Conservation (phyloP, 2,113 vertebrate genomes). For the Hystrix brachyura region DNA sequence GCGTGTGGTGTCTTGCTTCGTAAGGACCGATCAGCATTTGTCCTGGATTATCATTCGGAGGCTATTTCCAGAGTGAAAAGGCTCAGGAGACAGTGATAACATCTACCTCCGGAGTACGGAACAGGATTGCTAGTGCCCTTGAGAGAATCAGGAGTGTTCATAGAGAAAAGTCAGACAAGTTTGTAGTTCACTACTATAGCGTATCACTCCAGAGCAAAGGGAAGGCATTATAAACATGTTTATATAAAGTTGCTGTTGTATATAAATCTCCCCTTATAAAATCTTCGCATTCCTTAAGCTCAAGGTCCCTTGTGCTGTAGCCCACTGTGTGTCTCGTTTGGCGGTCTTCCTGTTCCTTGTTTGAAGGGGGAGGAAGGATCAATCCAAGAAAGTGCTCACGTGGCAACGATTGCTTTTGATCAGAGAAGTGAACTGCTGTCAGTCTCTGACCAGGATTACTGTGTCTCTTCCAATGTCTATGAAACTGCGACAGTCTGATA, state of each 20-base stretch:
- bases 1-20: not conserved
- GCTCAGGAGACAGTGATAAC: not conserved
- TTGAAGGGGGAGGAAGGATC: not conserved
- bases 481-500: not conserved
- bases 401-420: not conserved
- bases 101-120: not conserved
- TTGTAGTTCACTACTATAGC: not conserved
- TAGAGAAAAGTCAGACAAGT: not conserved
- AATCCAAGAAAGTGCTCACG: not conserved
- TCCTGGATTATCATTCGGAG: not conserved
- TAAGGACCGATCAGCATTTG: not conserved
- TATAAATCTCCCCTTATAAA: not conserved
- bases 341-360: not conserved
- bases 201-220: not conserved
- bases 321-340: not conserved
- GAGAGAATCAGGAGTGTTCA: not conserved
- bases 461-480: not conserved
- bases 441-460: not conserved
- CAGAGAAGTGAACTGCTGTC: not conserved
- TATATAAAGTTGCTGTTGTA: not conserved
- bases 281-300: not conserved
- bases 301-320: not conserved
- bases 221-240: not conserved
- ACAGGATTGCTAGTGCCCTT: not conserved
- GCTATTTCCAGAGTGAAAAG: not conserved